Evolutionary conservation across 1,140 invertebrate genomes (phyloP).

Genomic region (Scaptodrosophila lebanonensis): DNA sequence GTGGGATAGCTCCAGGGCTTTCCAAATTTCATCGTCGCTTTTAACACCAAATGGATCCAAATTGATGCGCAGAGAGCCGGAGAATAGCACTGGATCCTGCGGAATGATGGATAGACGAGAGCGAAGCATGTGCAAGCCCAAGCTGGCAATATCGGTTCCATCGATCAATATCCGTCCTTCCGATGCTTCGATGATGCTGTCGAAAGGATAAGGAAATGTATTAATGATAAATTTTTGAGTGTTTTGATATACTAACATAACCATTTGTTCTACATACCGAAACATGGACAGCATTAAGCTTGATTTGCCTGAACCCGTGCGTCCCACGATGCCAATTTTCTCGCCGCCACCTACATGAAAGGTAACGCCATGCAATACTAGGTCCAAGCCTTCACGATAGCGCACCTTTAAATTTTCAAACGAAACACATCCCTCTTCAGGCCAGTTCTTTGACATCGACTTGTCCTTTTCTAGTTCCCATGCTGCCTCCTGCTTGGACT

Average conservation of each 20-base stretch:
- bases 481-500: conserved; percentile 87
- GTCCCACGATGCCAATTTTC: conserved; percentile 90
- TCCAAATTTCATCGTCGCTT: conserved; percentile 89
- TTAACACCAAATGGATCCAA: conserved; percentile 90
- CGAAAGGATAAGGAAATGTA: neutral
- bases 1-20: conserved; percentile 86
- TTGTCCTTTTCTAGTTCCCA: conserved; percentile 82
- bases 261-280: conserved; percentile 39
- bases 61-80: conserved; percentile 88
- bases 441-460: conserved; percentile 83
- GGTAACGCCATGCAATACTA: conserved; percentile 86
- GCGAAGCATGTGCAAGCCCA: conserved; percentile 94
- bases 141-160: conserved; percentile 88
- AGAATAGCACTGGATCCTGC: conserved; percentile 92
- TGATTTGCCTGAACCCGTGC: conserved; percentile 91
- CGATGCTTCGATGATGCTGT: conserved; percentile 91
- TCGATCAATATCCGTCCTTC: conserved; percentile 94
- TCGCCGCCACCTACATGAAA: conserved; percentile 86
- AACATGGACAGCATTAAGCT: conserved; percentile 90
- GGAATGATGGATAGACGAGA: conserved; percentile 85
- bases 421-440: conserved; percentile 83
- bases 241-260: neutral
- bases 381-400: conserved; percentile 88
- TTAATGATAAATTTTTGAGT: neutral
- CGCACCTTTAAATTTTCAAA: conserved; percentile 88